phyloP scores from a whole-genome alignment of 1,140 invertebrate genomes.

The Laupala kohalensis region DNA sequence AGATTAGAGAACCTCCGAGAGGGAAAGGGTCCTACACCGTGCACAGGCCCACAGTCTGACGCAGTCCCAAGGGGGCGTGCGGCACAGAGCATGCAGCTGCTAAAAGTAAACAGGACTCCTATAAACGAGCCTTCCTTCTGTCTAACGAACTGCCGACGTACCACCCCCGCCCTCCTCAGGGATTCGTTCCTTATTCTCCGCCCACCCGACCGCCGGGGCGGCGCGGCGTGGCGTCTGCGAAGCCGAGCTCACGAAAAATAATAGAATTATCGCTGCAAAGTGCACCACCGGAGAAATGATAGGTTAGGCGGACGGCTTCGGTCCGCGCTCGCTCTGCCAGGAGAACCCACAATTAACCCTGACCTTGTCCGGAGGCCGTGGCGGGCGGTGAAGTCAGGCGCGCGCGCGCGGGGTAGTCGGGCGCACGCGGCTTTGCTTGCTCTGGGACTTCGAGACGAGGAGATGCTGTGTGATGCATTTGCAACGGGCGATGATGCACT shows the following conservation, averaged over 20 bases:
- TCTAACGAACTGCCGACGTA: background rate
- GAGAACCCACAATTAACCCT: background rate
- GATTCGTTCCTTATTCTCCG: background rate
- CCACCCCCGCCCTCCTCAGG: too few species aligned
- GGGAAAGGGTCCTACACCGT: background rate
- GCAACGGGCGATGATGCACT: too few species aligned
- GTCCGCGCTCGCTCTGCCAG: too few species aligned
- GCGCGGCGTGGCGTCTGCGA: too few species aligned
- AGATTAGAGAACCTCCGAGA: background rate
- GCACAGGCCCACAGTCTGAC: too few species aligned
- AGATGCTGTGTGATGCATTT: too few species aligned
- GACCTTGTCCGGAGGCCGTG: background rate
- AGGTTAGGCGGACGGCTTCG: background rate
- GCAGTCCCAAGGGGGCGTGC: too few species aligned
- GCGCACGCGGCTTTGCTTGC: too few species aligned
- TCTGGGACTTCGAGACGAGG: too few species aligned
- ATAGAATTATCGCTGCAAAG: background rate
- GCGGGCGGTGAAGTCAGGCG: background rate
- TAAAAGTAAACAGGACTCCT: background rate
- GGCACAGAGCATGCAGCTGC: background rate
- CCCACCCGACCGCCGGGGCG: too few species aligned
- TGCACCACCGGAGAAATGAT: background rate
- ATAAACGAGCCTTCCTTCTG: background rate
- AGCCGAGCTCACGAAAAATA: background rate
- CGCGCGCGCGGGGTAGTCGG: too few species aligned